Conservation (phyloP, 2,888 invertebrate genomes). For the Matsumyia berberina region DNA sequence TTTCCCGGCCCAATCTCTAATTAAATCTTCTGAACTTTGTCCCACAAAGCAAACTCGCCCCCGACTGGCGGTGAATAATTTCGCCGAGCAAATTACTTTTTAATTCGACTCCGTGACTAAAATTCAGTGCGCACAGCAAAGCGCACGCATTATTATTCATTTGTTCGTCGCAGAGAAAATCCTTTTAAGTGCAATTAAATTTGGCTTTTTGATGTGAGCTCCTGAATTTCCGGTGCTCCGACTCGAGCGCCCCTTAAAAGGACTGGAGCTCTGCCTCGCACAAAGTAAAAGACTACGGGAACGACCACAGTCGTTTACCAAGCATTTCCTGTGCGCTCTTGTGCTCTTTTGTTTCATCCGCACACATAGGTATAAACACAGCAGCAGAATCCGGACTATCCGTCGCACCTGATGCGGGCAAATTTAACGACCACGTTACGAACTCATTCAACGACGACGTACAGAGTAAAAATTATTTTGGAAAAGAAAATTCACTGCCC, state of each 20-base stretch:
- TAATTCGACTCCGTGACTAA: constrained; percentile 73
- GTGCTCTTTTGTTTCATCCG: constrained; percentile 29
- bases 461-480: constrained; percentile 28
- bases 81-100: constrained; percentile 70
- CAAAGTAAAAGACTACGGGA: constrained; percentile 32
- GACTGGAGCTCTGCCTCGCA: not conserved
- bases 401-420: constrained; percentile 70
- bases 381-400: constrained; percentile 37
- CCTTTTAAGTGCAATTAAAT: constrained; percentile 75
- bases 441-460: constrained; percentile 22
- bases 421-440: constrained; percentile 70
- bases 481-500: constrained; percentile 30
- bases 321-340: constrained; percentile 48
- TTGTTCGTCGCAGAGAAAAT: constrained; percentile 60
- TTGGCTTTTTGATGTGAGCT: constrained; percentile 71
- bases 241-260: constrained; percentile 46
- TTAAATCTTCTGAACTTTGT: constrained; percentile 70
- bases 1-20: constrained; percentile 59
- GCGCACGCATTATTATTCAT: constrained; percentile 75
- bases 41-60: constrained; percentile 26
- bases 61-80: constrained; percentile 57
- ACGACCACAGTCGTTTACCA: constrained; percentile 53
- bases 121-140: constrained; percentile 56
- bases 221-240: constrained; percentile 51
- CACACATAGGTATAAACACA: too few relatives aligned